These are phyloP conservation scores for Drosophila pegasa DNA, from an alignment of 2,888 invertebrate genomes.

Conservation along the genomic window DNA sequence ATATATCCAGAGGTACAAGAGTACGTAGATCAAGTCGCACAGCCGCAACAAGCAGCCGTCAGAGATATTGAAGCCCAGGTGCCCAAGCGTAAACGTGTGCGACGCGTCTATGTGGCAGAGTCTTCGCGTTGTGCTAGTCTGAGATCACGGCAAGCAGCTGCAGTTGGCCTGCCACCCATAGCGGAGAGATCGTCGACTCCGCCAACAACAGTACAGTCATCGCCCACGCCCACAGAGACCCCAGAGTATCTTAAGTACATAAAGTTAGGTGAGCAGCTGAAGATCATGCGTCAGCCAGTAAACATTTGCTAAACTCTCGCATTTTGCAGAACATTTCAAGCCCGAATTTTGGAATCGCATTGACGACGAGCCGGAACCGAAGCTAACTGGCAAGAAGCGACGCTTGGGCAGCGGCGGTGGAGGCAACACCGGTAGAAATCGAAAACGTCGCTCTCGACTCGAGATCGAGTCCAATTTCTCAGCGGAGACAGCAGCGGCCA, in stretches of 20 bases:
- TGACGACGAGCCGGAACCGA: conserved; percentile 58
- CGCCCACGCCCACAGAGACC: conserved; percentile 57
- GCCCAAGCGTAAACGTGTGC: conserved; percentile 47
- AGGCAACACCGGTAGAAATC: conserved; percentile 10
- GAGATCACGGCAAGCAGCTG: conserved; percentile 45
- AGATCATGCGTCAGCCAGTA: not conserved
- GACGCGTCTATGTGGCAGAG: conserved; percentile 63
- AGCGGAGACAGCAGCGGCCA: conserved; percentile 62
- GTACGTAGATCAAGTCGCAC: conserved; percentile 41
- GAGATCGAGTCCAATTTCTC: conserved; percentile 52
- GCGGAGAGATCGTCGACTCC: conserved; percentile 17
- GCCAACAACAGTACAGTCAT: conserved; percentile 27
- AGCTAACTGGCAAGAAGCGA: conserved; percentile 57
- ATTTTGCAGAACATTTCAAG: conserved; percentile 49
- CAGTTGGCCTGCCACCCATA: conserved; percentile 5
- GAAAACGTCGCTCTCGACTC: conserved; percentile 51
- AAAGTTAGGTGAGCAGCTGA: conserved; percentile 40
- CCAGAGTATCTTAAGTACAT: conserved; percentile 43
- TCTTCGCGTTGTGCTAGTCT: conserved; percentile 56
- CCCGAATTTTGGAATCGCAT: conserved; percentile 60
- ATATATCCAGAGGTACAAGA: conserved; percentile 41
- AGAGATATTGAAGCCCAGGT: conserved; percentile 10
- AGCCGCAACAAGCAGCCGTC: conserved; percentile 12
- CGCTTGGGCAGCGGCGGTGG: conserved; percentile 6
- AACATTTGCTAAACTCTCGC: not conserved